phyloP scores from a whole-genome alignment of 1,140 invertebrate species.

The Dolichoris vasculosae region DNA sequence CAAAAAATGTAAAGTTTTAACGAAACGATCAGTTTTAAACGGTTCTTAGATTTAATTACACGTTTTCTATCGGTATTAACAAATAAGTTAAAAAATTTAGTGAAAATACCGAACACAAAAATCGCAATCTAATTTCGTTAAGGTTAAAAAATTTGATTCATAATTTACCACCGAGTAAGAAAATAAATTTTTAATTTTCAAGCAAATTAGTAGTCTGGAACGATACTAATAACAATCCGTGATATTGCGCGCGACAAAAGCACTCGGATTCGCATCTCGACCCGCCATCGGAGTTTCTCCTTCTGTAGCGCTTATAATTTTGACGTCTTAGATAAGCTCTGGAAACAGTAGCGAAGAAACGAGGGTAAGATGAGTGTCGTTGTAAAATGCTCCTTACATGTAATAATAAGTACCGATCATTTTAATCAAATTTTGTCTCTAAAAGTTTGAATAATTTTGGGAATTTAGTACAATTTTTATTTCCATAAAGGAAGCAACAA shows the following conservation, averaged over 20 bases:
- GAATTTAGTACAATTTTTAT: not conserved
- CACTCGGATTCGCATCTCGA: slow-evolving; percentile 20
- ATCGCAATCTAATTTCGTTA: not conserved
- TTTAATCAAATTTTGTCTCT: not conserved
- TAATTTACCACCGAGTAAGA: not conserved
- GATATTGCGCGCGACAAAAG: slow-evolving; percentile 33
- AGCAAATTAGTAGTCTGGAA: slow-evolving; percentile 16
- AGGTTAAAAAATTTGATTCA: not conserved
- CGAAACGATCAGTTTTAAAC: too few relatives aligned
- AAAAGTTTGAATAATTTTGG: not conserved
- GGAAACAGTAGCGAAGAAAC: slow-evolving; percentile 20
- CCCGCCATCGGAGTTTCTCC: slow-evolving; percentile 19
- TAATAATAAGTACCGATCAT: not conserved
- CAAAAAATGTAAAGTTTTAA: too few relatives aligned
- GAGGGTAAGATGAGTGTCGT: not conserved
- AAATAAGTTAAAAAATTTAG: too few relatives aligned
- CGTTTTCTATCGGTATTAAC: too few relatives aligned
- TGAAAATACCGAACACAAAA: not conserved
- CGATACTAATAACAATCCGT: slow-evolving; percentile 30
- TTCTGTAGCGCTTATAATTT: slow-evolving; percentile 59
- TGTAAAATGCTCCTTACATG: not conserved
- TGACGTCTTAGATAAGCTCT: slow-evolving; percentile 60
- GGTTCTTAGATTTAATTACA: too few relatives aligned
- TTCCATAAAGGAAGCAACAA: not conserved
- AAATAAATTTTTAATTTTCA: slow-evolving; percentile 14